phyloP scores from a whole-genome alignment of 2,113 vertebrate genomes.

The Parus major region DNA sequence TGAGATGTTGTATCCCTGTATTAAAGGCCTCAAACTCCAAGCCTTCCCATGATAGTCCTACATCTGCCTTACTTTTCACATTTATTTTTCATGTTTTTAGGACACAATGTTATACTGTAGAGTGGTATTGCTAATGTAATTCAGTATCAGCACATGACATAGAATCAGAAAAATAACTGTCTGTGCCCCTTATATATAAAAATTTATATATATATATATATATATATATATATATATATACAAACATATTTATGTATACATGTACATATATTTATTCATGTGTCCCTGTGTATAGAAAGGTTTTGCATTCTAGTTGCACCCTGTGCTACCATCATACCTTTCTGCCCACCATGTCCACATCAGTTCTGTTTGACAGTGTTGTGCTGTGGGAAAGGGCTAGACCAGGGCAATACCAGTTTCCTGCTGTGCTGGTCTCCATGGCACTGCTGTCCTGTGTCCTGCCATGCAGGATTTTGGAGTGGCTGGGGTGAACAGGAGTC shows the following conservation, averaged over 20 bases:
- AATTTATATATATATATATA: too few species aligned
- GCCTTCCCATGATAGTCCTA: neutral
- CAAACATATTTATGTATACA: neutral
- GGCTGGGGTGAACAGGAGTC: neutral
- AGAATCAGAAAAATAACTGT: neutral
- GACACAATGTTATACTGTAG: rapidly evolving
- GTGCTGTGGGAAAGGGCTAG: neutral
- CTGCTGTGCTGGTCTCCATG: rapidly evolving
- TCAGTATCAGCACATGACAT: neutral
- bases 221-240: rapidly evolving
- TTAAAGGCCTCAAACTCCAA: neutral
- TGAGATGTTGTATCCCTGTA: neutral
- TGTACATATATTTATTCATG: neutral
- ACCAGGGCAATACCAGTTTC: neutral
- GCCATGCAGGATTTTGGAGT: neutral
- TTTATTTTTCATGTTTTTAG: neutral
- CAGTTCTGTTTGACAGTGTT: neutral
- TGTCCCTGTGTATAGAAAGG: neutral
- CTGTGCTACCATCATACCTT: neutral
- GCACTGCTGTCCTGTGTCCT: neutral
- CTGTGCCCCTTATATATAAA: neutral
- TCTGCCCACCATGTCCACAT: rapidly evolving
- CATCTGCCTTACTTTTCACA: neutral
- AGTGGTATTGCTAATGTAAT: neutral
- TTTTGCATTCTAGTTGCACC: neutral